phyloP scores from a whole-genome alignment of 2,113 vertebrate species.

The Copsychus sechellarum region DNA sequence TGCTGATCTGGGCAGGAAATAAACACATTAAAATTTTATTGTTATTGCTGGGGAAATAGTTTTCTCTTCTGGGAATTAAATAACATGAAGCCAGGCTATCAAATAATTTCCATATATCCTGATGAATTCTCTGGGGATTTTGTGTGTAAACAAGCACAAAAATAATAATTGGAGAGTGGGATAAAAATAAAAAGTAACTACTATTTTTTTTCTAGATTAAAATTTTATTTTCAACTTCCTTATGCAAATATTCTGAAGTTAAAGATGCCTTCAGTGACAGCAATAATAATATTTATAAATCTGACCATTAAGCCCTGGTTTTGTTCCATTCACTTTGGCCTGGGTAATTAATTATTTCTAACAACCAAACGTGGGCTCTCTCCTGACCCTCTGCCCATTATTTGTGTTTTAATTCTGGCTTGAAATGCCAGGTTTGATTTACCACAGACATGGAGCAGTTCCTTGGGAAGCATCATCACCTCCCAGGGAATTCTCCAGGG shows the following conservation, averaged over 20 bases:
- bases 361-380: not conserved
- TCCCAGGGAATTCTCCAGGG: not conserved
- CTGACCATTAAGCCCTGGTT: not conserved
- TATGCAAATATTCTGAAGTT: not conserved
- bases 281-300: not conserved
- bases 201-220: not conserved
- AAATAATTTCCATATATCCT: not conserved
- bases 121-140: not conserved
- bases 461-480: not conserved
- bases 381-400: not conserved
- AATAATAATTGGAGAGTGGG: not conserved
- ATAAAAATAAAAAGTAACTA: not conserved
- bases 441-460: not conserved
- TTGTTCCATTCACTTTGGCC: not conserved
- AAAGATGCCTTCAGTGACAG: not conserved
- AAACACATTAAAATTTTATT: not conserved
- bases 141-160: not conserved
- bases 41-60: not conserved
- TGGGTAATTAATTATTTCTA: not conserved
- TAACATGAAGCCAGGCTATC: not conserved
- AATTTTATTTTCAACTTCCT: not conserved
- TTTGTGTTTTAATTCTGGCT: not conserved
- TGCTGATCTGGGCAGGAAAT: not conserved
- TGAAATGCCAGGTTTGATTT: not conserved
- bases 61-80: conserved; percentile 1